Base-by-base conservation (phyloP, 2,888 invertebrate genomes). In the Eilema sororculum region DNA sequence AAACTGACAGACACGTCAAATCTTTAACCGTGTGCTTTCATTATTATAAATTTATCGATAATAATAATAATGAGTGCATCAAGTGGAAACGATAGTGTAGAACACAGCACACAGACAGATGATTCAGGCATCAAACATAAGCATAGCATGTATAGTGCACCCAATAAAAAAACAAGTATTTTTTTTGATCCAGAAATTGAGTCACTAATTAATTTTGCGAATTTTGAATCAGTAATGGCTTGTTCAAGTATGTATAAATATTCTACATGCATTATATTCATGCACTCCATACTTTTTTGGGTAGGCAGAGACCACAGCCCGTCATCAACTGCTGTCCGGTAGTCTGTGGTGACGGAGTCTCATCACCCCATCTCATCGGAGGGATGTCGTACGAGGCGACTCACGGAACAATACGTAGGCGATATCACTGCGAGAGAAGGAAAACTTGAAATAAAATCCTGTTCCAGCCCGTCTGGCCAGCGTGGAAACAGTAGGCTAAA, bases 191-290 rank as follows among this genome's bases (percentile, higher is more conserved):
- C 5, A 13, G 30, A n/a, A 0, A 2, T n/a, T 30, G 20, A 24
- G 60, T 60, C 60, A 5, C 60, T 60, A 3, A n/a, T 60, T 2
- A 60, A 60, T 12, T 60, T 20, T n/a, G 28, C 28, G 8, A 60
- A 60, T 30, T 60, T 60, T 30, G 60, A 60, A 60, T 60, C 60
- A 28, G 33, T 30, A 3, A 28, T 60, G 25, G 52, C 52, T n/a
- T 52, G 52, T 52, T 52, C 52, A 52, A 20, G 52, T 52, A 52
- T 52, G 20, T 52, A 52, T 52, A n/a, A n/a, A 52, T 20, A 37
- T 37, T 37, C 33, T 46, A 46, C 5, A 20, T 46, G 0, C 20
- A 46, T n/a, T 46, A 46, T 46, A 46, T 20, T 46, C 46, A 20
- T 20, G 46, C 6, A 0, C 46, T 46, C 20, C 46, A 20, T 16